Base-by-base conservation (phyloP, 2,888 invertebrate genomes). In the Trichogramma evanescens region DNA sequence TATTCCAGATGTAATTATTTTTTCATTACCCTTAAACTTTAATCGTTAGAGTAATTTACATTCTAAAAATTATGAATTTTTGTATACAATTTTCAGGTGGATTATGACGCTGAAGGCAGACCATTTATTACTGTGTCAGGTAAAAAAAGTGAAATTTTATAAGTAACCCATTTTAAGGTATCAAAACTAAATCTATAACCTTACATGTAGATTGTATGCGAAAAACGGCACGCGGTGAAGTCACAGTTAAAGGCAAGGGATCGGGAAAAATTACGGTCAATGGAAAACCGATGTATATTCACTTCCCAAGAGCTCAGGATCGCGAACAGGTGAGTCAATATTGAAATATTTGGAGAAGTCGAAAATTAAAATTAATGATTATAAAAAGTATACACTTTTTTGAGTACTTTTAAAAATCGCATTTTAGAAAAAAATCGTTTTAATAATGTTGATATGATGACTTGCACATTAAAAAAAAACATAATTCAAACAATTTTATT, bases 261-360 rank as follows among this genome's bases (percentile, higher is more conserved):
- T 86, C 88, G 54, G 96, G 97, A 3, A 83, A 86, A 73, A 83
- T 95, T 58, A 83, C 80, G 41, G 89, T 96, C 58, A 95, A 96
- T 79, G 90, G 88, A 4, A 73, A 42, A 26, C 7, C 54, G 1
- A 5, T 61, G 1, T 4, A 46, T 3, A 42, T 42, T 1, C 93
- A 91, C 75, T 95, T 96, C 75, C 76, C 82, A 41, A 80, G 85
- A 68, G 74, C 84, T 5, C 87, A 89, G 71, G 80, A 86, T 13
- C 84, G 89, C 70, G 88, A 93, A 81, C 89, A 91, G 83, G 91
- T 93, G 72, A 78, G 80, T 26, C 26, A 26, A 2, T 26, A 26
- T 26, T 26, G 26, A 26, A 26, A 26, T 26, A 26, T 1, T 26
- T 26, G 2, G 26, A 26, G 26, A 2, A 26, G 26, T 26, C 26